phyloP scores from a whole-genome alignment of 2,797 vertebrate genomes.

The Ispidina lecontei region DNA sequence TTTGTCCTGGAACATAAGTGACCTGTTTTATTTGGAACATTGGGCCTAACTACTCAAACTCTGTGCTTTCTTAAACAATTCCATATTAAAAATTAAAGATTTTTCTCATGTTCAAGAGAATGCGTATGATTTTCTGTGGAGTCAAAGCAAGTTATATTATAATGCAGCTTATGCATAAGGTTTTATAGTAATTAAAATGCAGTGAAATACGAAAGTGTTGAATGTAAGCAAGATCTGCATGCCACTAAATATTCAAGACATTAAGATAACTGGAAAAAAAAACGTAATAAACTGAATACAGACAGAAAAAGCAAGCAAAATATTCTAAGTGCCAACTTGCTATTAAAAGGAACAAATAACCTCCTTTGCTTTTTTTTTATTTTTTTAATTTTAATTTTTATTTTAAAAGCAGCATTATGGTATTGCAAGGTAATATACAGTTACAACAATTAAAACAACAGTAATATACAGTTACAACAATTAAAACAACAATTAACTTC shows the following conservation, averaged over 20 bases:
- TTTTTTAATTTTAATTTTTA: not conserved
- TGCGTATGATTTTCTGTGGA: not conserved
- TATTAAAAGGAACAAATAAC: conserved; percentile 7
- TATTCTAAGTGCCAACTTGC: not conserved
- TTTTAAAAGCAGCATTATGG: not conserved
- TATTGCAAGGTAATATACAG: not conserved
- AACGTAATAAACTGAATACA: not conserved
- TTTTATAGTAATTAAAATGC: conserved; percentile 50
- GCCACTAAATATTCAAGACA: conserved; percentile 19
- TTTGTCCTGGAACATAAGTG: not conserved
- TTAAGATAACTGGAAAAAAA: not conserved
- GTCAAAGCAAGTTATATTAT: not conserved
- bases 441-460: no score
- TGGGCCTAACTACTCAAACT: not conserved
- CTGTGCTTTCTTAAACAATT: not conserved
- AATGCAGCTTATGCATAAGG: not conserved
- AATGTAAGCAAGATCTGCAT: not conserved
- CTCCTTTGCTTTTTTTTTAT: not conserved
- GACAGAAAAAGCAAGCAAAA: not conserved
- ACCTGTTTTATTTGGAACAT: not conserved
- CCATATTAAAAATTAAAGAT: conserved; percentile 17
- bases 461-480: no score
- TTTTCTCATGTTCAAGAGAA: not conserved
- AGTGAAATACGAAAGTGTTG: conserved; percentile 44
- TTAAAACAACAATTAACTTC: not conserved